Percentiles rank a stretch among this genome's conserved stretches.
Evolutionary conservation across 2,888 invertebrate species (phyloP).

Genomic region (Subacronicta megacephala): DNA sequence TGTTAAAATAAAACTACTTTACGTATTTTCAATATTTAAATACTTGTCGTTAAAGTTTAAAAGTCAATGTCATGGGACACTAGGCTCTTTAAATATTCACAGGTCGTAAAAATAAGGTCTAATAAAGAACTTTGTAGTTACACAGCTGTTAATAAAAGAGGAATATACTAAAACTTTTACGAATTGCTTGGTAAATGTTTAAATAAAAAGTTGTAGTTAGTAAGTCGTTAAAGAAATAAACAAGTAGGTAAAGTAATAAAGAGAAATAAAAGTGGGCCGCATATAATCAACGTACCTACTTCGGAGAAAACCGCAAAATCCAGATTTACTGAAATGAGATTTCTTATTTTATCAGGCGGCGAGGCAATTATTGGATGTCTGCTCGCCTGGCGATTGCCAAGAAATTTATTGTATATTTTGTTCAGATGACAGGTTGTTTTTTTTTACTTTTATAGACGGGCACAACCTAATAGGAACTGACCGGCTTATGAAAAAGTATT

Average conservation of each 20-base stretch:
- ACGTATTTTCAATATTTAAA: no score
- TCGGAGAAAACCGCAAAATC: slow-evolving; percentile 14
- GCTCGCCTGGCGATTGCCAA: slow-evolving; percentile 22
- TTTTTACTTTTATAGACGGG: no score
- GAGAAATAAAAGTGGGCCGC: slow-evolving; percentile 26
- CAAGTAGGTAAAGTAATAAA: slow-evolving; percentile 31
- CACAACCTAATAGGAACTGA: no score
- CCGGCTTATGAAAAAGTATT: no score
- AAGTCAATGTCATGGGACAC: background rate
- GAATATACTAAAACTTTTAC: slow-evolving; percentile 16
- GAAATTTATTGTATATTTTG: slow-evolving; percentile 26
- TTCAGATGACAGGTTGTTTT: background rate
- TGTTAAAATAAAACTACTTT: no score
- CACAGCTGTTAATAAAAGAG: slow-evolving; percentile 34
- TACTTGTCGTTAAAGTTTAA: no score
- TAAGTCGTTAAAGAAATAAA: no score
- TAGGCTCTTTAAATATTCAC: slow-evolving; percentile 5
- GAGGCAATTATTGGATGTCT: slow-evolving; percentile 41
- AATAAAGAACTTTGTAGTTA: slow-evolving; percentile 11
- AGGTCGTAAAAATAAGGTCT: slow-evolving; percentile 29
- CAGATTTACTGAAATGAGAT: slow-evolving; percentile 41
- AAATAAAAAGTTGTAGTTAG: slow-evolving; percentile 37
- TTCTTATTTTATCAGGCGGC: slow-evolving; percentile 16
- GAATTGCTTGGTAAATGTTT: slow-evolving; percentile 32
- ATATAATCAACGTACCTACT: slow-evolving; percentile 25